phyloP scores from a whole-genome alignment of 2,113 vertebrate species.

The Grus americana region DNA sequence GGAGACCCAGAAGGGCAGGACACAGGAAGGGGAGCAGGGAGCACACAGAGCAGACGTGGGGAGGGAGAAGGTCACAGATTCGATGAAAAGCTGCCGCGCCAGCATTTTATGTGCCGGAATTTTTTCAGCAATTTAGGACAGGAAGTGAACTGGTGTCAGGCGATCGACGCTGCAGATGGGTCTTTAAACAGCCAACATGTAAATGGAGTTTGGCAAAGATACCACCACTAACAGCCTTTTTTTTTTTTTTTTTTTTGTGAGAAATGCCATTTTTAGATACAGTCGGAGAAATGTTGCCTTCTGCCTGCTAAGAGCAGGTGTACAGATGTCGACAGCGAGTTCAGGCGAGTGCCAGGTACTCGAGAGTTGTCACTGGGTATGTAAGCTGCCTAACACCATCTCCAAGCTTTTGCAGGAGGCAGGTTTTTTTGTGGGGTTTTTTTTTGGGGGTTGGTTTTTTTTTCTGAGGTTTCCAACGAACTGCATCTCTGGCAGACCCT shows the following conservation, averaged over 20 bases:
- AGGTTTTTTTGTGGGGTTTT: no score
- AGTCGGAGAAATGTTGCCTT: conserved; percentile 32
- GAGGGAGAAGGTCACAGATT: neutral
- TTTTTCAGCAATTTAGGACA: conserved; percentile 47
- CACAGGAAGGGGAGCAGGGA: neutral
- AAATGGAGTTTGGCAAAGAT: conserved; percentile 59
- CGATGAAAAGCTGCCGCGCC: accelerated
- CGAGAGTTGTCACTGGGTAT: neutral
- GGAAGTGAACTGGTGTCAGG: conserved; percentile 37
- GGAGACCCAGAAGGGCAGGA: neutral
- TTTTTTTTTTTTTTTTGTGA: neutral
- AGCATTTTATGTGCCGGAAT: neutral
- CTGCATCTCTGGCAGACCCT: neutral
- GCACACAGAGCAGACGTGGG: accelerated
- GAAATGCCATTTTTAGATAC: conserved; percentile 50
- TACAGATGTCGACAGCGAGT: conserved; percentile 34
- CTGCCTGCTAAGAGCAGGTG: conserved; percentile 54
- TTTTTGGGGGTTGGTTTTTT: neutral
- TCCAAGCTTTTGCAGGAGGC: neutral
- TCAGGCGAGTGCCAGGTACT: conserved; percentile 30
- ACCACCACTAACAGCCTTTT: neutral
- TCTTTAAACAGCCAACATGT: conserved; percentile 50
- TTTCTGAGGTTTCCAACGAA: neutral
- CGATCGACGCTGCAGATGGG: conserved; percentile 43
- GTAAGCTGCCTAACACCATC: conserved; percentile 10